Evolutionary conservation across 2,888 invertebrate genomes (phyloP), one percentile per base, ranked within the genome.

Genomic region (Drosophila cracens): DNA sequence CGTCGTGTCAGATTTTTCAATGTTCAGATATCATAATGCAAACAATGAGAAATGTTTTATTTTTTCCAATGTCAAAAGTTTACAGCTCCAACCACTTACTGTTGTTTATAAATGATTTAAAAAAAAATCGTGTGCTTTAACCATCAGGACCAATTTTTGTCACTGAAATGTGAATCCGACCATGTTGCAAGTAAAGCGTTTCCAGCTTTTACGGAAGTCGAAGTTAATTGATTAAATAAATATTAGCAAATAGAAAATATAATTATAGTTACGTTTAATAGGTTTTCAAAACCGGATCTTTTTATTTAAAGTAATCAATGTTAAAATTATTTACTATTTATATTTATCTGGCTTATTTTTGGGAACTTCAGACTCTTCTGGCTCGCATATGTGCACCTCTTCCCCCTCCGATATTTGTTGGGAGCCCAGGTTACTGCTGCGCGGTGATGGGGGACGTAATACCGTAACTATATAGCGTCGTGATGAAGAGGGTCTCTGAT

Each of bases 1-100:
- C 82, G 73, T 87, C 84, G 80, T 79, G 76, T 76, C 82, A 78
- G 87, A 88, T 84, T 86, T 76, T 84, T 78, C 60, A 75, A 86
- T 81, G 78, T 75, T 72, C 86, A 72, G 78, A 70, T 82, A 83
- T 83, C 78, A 81, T 82, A 83, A 87, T 85, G 83, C 78, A 82
- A 77, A 73, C 81, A 80, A 77, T 72, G 80, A 70, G 74, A 64
- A 73, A 62, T 72, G 58, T 54, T 63, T 51, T 65, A 52, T 34
- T 33, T 16, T 59, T 38, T 38, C 34, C 21, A 27, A 27, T 67
- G 52, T 31, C 75, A 62, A 54, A 40, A 43, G 36, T 18, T 61
- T 53, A 6, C n/a, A 13, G 64, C 13, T 18, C n/a, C 27, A 11
- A 40, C n/a, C 62, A 52, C 56, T 29, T 40, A 71, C 52, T 71